phyloP scores from a whole-genome alignment of 2,113 vertebrate genomes.

The Hippotragus niger region DNA sequence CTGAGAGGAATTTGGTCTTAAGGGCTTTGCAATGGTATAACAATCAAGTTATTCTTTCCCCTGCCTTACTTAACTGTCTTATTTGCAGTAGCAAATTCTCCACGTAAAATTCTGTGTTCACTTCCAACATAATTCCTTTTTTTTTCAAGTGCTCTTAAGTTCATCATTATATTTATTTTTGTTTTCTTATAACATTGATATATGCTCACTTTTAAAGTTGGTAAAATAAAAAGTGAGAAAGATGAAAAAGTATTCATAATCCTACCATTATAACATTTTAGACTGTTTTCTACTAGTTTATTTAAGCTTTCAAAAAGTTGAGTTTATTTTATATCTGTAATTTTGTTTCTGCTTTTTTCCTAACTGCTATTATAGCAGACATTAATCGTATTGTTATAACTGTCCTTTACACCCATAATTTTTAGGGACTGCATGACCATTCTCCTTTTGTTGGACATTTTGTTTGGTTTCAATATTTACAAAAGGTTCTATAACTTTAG shows the following conservation, averaged over 20 bases:
- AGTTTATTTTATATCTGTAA: constrained; percentile 14
- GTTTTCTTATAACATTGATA: background rate
- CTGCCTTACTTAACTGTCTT: constrained; percentile 26
- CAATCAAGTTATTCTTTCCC: constrained; percentile 16
- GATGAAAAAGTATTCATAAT: constrained; percentile 9
- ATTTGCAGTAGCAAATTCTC: constrained; percentile 40
- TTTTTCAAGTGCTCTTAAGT: background rate
- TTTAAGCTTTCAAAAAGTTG: background rate
- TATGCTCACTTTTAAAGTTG: constrained; percentile 5
- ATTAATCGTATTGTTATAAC: background rate
- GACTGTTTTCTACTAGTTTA: background rate
- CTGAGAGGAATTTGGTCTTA: constrained; percentile 44
- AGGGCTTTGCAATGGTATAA: constrained; percentile 46
- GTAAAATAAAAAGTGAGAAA: constrained; percentile 27
- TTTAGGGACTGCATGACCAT: background rate
- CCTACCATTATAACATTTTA: background rate
- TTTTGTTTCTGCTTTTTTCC: constrained; percentile 1
- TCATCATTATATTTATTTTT: background rate
- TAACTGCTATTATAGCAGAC: background rate
- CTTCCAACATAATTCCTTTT: background rate
- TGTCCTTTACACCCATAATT: background rate
- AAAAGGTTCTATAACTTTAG: background rate
- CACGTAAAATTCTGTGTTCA: background rate
- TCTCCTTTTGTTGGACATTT: constrained; percentile 7
- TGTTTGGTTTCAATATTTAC: constrained; percentile 2